phyloP scores from a whole-genome alignment of 92 coral and sea anemone species.

The Parazoanthus atlanticus region DNA sequence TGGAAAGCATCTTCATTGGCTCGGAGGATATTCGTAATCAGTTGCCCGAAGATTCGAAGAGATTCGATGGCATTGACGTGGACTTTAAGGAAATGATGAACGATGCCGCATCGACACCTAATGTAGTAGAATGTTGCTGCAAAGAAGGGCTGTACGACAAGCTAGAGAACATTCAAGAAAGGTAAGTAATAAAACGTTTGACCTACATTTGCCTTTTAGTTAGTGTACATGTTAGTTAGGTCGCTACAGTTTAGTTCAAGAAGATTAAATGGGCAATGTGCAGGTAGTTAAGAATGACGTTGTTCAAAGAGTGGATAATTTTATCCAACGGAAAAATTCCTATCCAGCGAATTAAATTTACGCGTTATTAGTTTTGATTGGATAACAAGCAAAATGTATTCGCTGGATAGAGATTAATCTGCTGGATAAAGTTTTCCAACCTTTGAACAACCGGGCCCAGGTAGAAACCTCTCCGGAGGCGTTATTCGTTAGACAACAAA shows the following conservation, averaged over 20 bases:
- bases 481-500: not conserved
- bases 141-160: slow-evolving; percentile 89
- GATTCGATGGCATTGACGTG: slow-evolving; percentile 95
- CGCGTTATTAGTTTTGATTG: too few species aligned
- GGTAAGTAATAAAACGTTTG: slow-evolving; percentile 47
- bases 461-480: not conserved
- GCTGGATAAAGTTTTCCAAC: too few species aligned
- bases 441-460: too few species aligned
- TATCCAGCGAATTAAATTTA: too few species aligned
- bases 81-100: slow-evolving; percentile 95
- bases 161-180: slow-evolving; percentile 94
- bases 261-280: not conserved
- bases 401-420: too few species aligned
- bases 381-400: too few species aligned
- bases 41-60: slow-evolving; percentile 95
- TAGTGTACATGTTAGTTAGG: not conserved
- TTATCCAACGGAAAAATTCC: too few species aligned
- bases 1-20: slow-evolving; percentile 98
- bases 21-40: slow-evolving; percentile 98
- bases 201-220: not conserved
- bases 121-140: slow-evolving; percentile 93
- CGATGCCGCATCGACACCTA: slow-evolving; percentile 90
- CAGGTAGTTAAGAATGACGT: not conserved
- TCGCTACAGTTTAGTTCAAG: too few species aligned
- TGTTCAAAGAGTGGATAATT: too few species aligned